Base-by-base conservation (phyloP, 2,113 vertebrate genomes). In the Neodontobutis hainanensis region DNA sequence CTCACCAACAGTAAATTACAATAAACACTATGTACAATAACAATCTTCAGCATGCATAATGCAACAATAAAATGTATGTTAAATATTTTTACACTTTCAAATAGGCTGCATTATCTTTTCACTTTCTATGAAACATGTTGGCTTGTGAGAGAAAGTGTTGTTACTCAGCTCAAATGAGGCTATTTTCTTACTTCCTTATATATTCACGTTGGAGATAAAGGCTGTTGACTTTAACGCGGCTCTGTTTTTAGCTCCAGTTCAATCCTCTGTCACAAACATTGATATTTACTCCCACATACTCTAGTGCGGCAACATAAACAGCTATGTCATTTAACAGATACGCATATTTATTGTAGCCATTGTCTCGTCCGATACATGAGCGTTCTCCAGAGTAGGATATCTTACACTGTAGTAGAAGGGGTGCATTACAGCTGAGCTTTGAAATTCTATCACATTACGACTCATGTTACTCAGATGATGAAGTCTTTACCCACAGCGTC, bases 401-500 rank as follows among this genome's bases (percentile, higher is more conserved):
- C n/a, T 57, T 56, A 45, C 52, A 44, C n/a, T 11, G 48, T 45
- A 48, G 44, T 64, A 45, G 61, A n/a, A 11, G 43, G 62, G 16
- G 9, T 74, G 56, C 61, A 50, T 66, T 60, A 10, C 43, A 45
- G 45, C 14, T 14, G 32, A 35, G 34, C 36, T 46, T 78, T 60
- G 52, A 57, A 70, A 56, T 58, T 9, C 48, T 36, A 60, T 76
- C 47, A 59, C 27, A 57, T 79, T 61, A 63, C 70, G 63, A 42
- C 27, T 49, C 50, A 14, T 49, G 60, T 47, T 64, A 8, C 38
- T 63, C 11, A 66, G 15, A 70, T 69, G 43, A 77, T 74, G 55
- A 73, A 75, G 42, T 79, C 42, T 76, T 71, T 38, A 60, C 51
- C 45, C 62, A 66, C 56, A 66, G 49, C 60, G 66, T 34, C 61